Conservation (phyloP, 2,113 vertebrate species). For the Pavo muticus region DNA sequence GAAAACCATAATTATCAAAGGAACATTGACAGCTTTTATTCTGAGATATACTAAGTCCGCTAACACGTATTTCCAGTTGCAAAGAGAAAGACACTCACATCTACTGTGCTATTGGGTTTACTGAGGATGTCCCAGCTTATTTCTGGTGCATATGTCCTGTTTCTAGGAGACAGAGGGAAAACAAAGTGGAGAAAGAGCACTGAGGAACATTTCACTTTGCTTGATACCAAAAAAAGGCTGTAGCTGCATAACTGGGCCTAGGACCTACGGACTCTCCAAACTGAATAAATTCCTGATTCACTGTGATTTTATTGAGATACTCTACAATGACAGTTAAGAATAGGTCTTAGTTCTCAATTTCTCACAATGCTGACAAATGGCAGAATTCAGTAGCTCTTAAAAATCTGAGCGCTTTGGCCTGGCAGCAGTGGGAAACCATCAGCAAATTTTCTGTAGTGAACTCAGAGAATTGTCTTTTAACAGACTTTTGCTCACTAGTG, state of each 20-base stretch:
- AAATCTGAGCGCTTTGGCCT: fast-evolving
- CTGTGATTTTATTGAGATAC: neutral
- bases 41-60: neutral
- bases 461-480: neutral
- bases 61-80: neutral
- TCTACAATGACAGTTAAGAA: neutral
- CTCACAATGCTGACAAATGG: neutral
- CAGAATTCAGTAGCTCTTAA: neutral
- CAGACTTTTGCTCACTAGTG: neutral
- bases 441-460: neutral
- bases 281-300: neutral
- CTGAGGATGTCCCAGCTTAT: neutral
- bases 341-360: neutral
- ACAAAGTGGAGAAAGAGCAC: neutral
- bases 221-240: neutral
- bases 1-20: neutral
- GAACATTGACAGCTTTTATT: neutral
- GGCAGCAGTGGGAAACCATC: neutral
- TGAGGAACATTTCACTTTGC: neutral
- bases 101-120: neutral
- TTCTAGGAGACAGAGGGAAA: neutral
- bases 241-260: neutral
- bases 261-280: neutral
- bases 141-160: neutral
- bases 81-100: neutral